These are phyloP conservation scores for Xanthia icteritia DNA, from an alignment of 2,888 invertebrate genomes.

Conservation along the genomic window DNA sequence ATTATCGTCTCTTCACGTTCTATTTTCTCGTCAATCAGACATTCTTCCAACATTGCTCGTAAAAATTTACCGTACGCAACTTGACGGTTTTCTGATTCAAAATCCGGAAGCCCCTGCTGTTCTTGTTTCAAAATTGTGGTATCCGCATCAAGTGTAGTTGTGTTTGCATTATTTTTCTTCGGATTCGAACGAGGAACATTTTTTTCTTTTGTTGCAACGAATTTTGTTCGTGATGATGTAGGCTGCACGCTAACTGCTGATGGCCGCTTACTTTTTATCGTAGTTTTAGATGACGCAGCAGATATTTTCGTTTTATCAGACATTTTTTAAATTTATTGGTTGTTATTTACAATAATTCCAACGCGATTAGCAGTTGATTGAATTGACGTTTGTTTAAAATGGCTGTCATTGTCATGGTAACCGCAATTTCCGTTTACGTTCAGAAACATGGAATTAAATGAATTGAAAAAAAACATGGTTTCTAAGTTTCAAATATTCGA, in stretches of 20 bases:
- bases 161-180: constrained; percentile 74
- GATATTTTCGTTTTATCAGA: constrained; percentile 79
- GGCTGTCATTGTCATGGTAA: constrained; percentile 79
- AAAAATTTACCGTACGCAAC: constrained; percentile 83
- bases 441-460: constrained; percentile 60
- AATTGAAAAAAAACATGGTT: not conserved
- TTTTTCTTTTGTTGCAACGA: constrained; percentile 68
- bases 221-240: constrained; percentile 70
- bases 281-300: constrained; percentile 69
- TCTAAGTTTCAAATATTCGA: not conserved
- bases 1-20: constrained; percentile 81
- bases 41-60: constrained; percentile 82
- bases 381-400: constrained; percentile 74
- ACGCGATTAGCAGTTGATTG: constrained; percentile 8
- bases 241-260: constrained; percentile 69
- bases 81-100: constrained; percentile 77
- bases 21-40: constrained; percentile 84
- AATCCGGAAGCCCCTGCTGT: constrained; percentile 71
- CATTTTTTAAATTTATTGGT: constrained; percentile 66
- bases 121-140: constrained; percentile 74
- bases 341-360: constrained; percentile 8
- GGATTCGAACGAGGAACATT: constrained; percentile 64
- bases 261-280: constrained; percentile 73
- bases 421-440: constrained; percentile 72
- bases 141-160: constrained; percentile 72